Evolutionary conservation across 2,888 invertebrate genomes (phyloP).

Genomic region (Chromoteleia sp.): DNA sequence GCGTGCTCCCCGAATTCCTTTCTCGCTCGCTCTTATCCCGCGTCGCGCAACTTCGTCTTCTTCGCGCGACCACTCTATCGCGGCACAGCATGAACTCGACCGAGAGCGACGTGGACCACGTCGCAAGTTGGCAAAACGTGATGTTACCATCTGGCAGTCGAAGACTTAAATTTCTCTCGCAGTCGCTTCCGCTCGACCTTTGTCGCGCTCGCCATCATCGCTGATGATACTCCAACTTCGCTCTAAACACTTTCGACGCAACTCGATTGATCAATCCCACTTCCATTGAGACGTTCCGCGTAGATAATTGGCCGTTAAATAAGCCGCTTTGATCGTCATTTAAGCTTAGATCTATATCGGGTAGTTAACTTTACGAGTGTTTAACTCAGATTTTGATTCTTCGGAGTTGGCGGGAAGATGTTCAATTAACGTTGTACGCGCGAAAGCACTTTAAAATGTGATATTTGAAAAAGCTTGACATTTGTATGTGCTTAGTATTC

Average conservation of each 20-base stretch:
- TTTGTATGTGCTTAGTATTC: no score
- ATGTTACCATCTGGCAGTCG: slow-evolving; percentile 66
- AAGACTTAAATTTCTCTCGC: slow-evolving; percentile 46
- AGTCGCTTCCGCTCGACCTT: slow-evolving; percentile 61
- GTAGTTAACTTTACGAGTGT: no score
- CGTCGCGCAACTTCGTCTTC: slow-evolving; percentile 68
- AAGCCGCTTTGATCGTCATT: slow-evolving; percentile 30
- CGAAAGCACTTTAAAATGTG: no score
- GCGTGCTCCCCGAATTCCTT: slow-evolving; percentile 76
- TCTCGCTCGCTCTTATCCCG: slow-evolving; percentile 72
- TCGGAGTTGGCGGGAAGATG: no score
- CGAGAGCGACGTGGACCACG: slow-evolving; percentile 73
- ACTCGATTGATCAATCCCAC: slow-evolving; percentile 41
- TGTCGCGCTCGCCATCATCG: slow-evolving; percentile 47
- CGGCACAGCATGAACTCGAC: slow-evolving; percentile 68
- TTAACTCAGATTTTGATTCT: no score
- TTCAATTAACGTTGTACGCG: no score
- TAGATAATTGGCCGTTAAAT: slow-evolving; percentile 43
- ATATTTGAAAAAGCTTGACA: no score
- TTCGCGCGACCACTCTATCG: slow-evolving; percentile 69
- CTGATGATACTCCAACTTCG: slow-evolving; percentile 52
- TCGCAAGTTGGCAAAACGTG: slow-evolving; percentile 70
- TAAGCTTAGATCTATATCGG: slow-evolving; percentile 2
- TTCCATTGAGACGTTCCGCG: slow-evolving; percentile 22
- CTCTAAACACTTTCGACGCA: slow-evolving; percentile 38